These are phyloP conservation scores for Lophochroa leadbeateri DNA, from an alignment of 2,113 vertebrate genomes.

Conservation along the genomic window DNA sequence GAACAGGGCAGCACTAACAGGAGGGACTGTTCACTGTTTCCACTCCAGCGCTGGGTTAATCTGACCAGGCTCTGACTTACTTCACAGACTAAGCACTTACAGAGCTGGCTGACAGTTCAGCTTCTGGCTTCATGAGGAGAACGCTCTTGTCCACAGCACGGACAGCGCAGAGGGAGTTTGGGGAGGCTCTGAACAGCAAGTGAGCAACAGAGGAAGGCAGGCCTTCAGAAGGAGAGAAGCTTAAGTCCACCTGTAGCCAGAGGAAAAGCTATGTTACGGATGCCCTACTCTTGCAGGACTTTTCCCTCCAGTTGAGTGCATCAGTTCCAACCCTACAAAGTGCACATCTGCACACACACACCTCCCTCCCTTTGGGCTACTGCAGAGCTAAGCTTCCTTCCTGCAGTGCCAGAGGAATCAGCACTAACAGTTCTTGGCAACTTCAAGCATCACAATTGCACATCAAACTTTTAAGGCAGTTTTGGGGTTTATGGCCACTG, in stretches of 20 bases:
- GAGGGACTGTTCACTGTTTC: not conserved
- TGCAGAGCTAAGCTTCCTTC: not conserved
- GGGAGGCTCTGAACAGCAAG: slow-evolving; percentile 74
- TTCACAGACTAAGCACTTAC: slow-evolving; percentile 47
- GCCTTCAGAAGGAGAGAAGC: slow-evolving; percentile 70
- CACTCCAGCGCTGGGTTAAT: not conserved
- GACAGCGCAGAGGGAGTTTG: slow-evolving; percentile 83
- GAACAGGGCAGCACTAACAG: not conserved
- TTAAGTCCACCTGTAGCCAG: slow-evolving; percentile 72
- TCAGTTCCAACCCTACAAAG: not conserved
- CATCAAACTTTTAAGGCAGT: not conserved
- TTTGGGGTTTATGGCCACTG: not conserved
- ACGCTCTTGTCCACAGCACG: slow-evolving; percentile 87
- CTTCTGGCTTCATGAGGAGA: slow-evolving; percentile 79
- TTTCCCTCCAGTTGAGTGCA: not conserved
- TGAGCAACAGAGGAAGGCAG: slow-evolving; percentile 76
- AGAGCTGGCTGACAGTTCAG: slow-evolving; percentile 71
- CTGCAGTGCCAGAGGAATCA: not conserved
- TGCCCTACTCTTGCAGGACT: not conserved
- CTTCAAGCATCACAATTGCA: not conserved
- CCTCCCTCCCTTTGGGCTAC: not conserved
- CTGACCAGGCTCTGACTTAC: not conserved
- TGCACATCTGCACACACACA: rapidly evolving
- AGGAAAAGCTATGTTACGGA: not conserved
- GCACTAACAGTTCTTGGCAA: not conserved